Conservation (phyloP, 2,888 invertebrate genomes). For the Mythimna loreyi region DNA sequence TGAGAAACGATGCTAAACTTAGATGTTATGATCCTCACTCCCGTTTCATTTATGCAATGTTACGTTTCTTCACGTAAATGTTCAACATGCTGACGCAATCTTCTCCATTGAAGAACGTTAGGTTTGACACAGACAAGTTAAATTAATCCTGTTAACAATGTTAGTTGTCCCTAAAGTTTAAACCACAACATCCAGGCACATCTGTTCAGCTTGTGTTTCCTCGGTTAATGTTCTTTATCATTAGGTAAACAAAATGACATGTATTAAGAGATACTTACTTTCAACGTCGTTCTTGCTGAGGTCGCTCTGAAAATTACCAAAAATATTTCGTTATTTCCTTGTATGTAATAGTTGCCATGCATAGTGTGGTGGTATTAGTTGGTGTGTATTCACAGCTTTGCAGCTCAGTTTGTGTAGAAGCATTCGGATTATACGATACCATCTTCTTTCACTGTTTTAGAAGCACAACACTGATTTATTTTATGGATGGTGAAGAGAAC, state of each 20-base stretch:
- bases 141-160: slow-evolving; percentile 24
- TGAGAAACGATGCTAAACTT: slow-evolving; percentile 87
- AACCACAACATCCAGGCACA: slow-evolving; percentile 7
- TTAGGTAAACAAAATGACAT: slow-evolving; percentile 26
- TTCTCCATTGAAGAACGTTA: slow-evolving; percentile 9
- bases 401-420: slow-evolving; percentile 72
- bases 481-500: slow-evolving; percentile 63
- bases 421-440: slow-evolving; percentile 74
- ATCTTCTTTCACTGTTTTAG: slow-evolving; percentile 79
- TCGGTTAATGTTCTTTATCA: slow-evolving; percentile 20
- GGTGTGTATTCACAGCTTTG: slow-evolving; percentile 77
- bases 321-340: slow-evolving; percentile 86
- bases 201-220: background rate
- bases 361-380: slow-evolving; percentile 75
- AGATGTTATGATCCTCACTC: slow-evolving; percentile 77
- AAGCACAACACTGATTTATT: slow-evolving; percentile 82
- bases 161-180: slow-evolving; percentile 31
- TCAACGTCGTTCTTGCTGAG: slow-evolving; percentile 96
- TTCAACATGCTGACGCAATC: slow-evolving; percentile 24
- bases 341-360: slow-evolving; percentile 75
- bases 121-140: slow-evolving; percentile 10
- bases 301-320: slow-evolving; percentile 94
- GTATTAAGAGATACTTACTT: slow-evolving; percentile 93
- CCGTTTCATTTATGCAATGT: slow-evolving; percentile 70
- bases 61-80: slow-evolving; percentile 40